phyloP scores from a whole-genome alignment of 2,113 vertebrate genomes.

The Gobiocypris rarus region DNA sequence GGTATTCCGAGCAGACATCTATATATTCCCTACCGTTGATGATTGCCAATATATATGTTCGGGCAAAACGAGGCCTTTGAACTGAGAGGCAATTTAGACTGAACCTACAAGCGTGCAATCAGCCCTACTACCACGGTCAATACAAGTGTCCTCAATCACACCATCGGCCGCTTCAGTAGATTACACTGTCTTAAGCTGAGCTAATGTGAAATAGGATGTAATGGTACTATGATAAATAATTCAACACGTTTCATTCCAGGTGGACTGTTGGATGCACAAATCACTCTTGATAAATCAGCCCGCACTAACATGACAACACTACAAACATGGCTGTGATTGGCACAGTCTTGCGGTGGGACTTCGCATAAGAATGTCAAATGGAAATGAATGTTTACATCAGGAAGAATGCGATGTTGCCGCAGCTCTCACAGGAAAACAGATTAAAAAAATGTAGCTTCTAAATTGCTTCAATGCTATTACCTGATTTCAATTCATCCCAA shows the following conservation, averaged over 20 bases:
- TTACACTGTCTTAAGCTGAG: slow-evolving; percentile 20
- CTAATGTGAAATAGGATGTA: slow-evolving; percentile 5
- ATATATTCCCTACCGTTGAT: slow-evolving; percentile 37
- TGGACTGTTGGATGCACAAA: slow-evolving; percentile 20
- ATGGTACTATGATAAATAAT: slow-evolving; percentile 22
- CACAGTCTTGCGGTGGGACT: slow-evolving; percentile 23
- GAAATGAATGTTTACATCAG: slow-evolving; percentile 29
- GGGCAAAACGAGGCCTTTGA: slow-evolving; percentile 24
- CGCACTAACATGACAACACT: neutral
- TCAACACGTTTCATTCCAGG: slow-evolving; percentile 5
- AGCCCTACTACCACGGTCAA: slow-evolving; percentile 10
- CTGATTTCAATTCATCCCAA: slow-evolving; percentile 38
- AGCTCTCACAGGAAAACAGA: slow-evolving; percentile 18
- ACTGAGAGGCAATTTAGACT: slow-evolving; percentile 33
- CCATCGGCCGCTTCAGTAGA: slow-evolving; percentile 2
- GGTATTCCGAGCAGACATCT: slow-evolving; percentile 34
- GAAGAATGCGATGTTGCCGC: neutral
- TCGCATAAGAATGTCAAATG: neutral
- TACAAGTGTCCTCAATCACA: slow-evolving; percentile 24
- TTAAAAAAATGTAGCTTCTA: slow-evolving; percentile 21
- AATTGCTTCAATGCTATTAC: slow-evolving; percentile 1
- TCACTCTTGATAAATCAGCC: slow-evolving; percentile 26
- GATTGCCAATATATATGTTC: slow-evolving; percentile 44
- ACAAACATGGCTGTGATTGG: slow-evolving; percentile 22
- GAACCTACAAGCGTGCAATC: slow-evolving; percentile 26